Conservation (phyloP, 2,113 vertebrate species). For the Anseranas semipalmata region DNA sequence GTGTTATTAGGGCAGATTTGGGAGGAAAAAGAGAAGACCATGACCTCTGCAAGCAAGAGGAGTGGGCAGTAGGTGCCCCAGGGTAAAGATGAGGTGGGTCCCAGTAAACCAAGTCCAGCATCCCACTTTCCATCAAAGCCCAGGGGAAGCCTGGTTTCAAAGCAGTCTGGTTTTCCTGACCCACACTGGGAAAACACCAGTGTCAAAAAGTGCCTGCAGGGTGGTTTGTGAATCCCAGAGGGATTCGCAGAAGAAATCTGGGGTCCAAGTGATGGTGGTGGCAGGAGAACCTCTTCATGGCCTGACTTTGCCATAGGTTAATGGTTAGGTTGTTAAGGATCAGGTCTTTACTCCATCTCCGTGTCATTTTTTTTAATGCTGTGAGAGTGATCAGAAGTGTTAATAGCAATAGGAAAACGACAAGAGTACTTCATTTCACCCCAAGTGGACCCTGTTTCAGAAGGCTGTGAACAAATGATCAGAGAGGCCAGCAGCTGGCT, state of each 20-base stretch:
- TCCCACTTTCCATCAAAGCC: not conserved
- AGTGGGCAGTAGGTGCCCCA: not conserved
- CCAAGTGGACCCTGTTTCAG: not conserved
- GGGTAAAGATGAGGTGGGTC: not conserved
- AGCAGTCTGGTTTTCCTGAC: not conserved
- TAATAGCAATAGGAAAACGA: too few relatives aligned
- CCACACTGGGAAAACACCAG: not conserved
- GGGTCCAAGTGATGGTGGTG: not conserved
- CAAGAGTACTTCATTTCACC: too few relatives aligned
- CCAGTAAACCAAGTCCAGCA: not conserved
- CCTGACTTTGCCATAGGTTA: not conserved
- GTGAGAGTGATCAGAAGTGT: not conserved
- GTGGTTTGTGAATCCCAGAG: not conserved
- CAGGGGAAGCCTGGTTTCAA: not conserved
- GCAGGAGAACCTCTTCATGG: not conserved
- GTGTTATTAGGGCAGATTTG: not conserved
- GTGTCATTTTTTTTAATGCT: not conserved
- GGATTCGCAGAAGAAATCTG: not conserved
- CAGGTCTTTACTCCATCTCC: not conserved
- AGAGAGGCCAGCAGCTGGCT: too few relatives aligned
- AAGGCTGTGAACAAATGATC: not conserved
- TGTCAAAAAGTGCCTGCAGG: not conserved
- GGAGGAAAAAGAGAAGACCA: rapidly evolving
- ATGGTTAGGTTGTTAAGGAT: not conserved
- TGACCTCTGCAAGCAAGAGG: not conserved